phyloP scores from a whole-genome alignment of 2,113 vertebrate species.

The Peromyscus polionotus region DNA sequence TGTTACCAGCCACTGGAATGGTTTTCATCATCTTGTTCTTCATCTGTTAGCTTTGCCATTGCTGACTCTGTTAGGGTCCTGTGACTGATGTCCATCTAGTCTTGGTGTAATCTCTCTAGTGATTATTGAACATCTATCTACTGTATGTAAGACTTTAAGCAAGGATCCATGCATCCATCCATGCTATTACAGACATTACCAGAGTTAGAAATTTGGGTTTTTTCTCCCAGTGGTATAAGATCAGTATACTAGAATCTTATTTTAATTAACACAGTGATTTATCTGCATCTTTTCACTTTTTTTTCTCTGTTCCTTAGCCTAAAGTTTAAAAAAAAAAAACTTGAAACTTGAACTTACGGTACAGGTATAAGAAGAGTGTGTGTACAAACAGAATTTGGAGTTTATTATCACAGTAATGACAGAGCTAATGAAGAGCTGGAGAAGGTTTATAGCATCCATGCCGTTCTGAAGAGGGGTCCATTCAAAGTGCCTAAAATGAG shows the following conservation, averaged over 20 bases:
- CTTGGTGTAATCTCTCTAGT: not conserved
- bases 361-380: not conserved
- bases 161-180: not conserved
- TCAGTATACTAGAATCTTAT: not conserved
- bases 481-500: conserved; percentile 60
- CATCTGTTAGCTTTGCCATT: not conserved
- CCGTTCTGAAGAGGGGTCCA: conserved; percentile 9
- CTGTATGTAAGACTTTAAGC: not conserved
- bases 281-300: not conserved
- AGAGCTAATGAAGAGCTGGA: not conserved
- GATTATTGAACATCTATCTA: not conserved
- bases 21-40: not conserved
- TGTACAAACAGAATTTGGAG: not conserved
- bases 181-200: not conserved
- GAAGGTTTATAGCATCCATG: not conserved
- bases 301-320: not conserved
- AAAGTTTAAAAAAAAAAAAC: conserved; percentile 37
- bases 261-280: conserved; percentile 24
- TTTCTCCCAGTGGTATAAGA: not conserved
- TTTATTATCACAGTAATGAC: not conserved
- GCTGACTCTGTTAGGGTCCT: not conserved
- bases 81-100: not conserved
- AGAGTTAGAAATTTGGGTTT: not conserved
- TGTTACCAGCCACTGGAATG: not conserved
- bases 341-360: conserved; percentile 31